Evolutionary conservation across 2,113 vertebrate species (phyloP).

Genomic region (Hepsetus odoe): DNA sequence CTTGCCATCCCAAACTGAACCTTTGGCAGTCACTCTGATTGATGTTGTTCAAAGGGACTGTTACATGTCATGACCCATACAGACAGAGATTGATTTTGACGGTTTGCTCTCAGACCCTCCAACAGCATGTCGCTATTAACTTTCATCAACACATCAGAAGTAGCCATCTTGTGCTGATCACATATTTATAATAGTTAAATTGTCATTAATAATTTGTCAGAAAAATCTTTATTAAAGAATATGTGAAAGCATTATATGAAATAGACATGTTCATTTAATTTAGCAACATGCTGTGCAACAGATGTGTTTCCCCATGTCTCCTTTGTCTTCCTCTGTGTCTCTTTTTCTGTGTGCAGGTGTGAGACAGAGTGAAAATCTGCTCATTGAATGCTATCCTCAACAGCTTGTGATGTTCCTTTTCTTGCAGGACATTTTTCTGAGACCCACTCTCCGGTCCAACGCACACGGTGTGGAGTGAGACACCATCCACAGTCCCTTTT

Average conservation of each 20-base stretch:
- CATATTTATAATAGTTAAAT: background rate
- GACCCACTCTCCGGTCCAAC: background rate
- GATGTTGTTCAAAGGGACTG: constrained; percentile 73
- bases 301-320: constrained; percentile 5
- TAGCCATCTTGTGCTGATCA: background rate
- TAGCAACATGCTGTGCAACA: constrained; percentile 38
- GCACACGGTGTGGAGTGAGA: background rate
- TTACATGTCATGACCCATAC: constrained; percentile 70
- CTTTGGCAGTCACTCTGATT: constrained; percentile 74
- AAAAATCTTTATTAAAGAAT: too few relatives aligned
- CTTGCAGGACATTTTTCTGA: constrained; percentile 56
- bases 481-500: background rate
- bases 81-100: constrained; percentile 32
- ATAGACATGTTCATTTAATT: background rate
- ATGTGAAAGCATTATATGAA: background rate
- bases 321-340: background rate
- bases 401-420: background rate
- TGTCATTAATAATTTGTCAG: background rate
- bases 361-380: background rate
- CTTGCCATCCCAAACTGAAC: constrained; percentile 49
- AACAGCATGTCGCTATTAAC: constrained; percentile 38
- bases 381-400: background rate
- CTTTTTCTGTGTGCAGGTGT: constrained; percentile 4
- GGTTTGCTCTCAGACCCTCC: constrained; percentile 2
- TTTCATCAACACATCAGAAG: background rate